Conservation (phyloP, 2,113 vertebrate species). For the Takifugu bimaculatus region DNA sequence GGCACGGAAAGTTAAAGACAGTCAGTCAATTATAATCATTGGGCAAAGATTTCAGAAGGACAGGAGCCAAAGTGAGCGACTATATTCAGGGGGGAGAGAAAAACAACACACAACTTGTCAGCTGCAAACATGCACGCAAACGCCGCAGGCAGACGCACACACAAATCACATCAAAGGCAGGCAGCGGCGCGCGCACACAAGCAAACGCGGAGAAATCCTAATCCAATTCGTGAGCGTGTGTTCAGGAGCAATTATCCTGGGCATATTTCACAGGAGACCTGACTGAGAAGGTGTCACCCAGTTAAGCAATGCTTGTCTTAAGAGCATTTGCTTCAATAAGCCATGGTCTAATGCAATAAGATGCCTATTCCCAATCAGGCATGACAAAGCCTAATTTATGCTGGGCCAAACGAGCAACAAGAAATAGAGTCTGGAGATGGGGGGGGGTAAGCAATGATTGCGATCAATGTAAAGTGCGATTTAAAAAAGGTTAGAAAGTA, state of each 20-base stretch:
- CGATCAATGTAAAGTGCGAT: constrained; percentile 42
- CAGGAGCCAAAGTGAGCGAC: constrained; percentile 12
- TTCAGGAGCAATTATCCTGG: constrained; percentile 66
- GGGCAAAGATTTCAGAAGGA: constrained; percentile 52
- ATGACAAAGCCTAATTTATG: constrained; percentile 76
- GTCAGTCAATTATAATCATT: constrained; percentile 64
- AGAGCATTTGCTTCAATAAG: constrained; percentile 78
- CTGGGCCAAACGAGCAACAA: constrained; percentile 55
- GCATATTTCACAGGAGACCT: constrained; percentile 66
- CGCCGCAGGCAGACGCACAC: constrained; percentile 8
- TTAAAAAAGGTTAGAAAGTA: constrained; percentile 24
- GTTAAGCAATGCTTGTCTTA: constrained; percentile 76
- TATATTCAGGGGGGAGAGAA: neutral
- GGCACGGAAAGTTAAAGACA: constrained; percentile 66
- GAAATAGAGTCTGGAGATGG: constrained; percentile 29
- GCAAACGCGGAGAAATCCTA: constrained; percentile 52
- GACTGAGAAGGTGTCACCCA: constrained; percentile 75
- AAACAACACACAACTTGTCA: constrained; percentile 10
- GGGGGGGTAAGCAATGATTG: constrained; percentile 45
- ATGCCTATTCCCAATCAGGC: constrained; percentile 77
- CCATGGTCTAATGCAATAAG: constrained; percentile 77
- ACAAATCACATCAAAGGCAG: constrained; percentile 29
- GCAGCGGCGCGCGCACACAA: constrained; percentile 21
- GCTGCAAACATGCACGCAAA: constrained; percentile 19
- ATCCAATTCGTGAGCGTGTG: constrained; percentile 41